A percentile compares a stretch with the other conserved stretches of the same genome.
Evolutionary conservation across 1,140 invertebrate genomes (phyloP).

Genomic region (Glossosoma conforme): DNA sequence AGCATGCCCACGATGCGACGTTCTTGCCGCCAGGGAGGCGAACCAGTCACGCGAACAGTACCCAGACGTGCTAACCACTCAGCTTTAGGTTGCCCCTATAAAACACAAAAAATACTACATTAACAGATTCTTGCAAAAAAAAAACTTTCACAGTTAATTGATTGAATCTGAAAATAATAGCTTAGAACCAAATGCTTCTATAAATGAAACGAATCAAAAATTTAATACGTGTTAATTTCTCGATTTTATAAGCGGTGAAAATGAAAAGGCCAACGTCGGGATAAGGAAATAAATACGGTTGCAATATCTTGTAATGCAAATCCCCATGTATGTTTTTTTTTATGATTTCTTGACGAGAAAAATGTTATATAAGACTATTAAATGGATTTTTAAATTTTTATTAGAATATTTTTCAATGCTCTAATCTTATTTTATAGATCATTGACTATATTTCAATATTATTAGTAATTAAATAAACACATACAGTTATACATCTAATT

Average conservation of each 20-base stretch:
- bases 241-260: too few relatives aligned
- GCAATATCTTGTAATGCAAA: too few relatives aligned
- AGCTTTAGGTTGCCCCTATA: slow-evolving; percentile 71
- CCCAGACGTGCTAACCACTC: slow-evolving; percentile 79
- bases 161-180: neutral
- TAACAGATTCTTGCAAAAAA: neutral
- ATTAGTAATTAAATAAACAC: too few relatives aligned
- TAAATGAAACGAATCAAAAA: too few relatives aligned
- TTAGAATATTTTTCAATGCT: too few relatives aligned
- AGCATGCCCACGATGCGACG: slow-evolving; percentile 81
- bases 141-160: neutral
- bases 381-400: too few relatives aligned
- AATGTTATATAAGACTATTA: neutral
- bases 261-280: too few relatives aligned
- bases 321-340: neutral
- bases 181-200: neutral
- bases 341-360: too few relatives aligned
- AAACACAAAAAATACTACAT: neutral
- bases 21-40: slow-evolving; percentile 83
- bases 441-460: too few relatives aligned
- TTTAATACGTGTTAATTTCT: neutral
- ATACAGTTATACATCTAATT: too few relatives aligned
- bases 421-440: too few relatives aligned
- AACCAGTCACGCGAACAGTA: slow-evolving; percentile 67
- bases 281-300: too few relatives aligned